Conservation (phyloP, 1,140 invertebrate species). For the Solen grandis region DNA sequence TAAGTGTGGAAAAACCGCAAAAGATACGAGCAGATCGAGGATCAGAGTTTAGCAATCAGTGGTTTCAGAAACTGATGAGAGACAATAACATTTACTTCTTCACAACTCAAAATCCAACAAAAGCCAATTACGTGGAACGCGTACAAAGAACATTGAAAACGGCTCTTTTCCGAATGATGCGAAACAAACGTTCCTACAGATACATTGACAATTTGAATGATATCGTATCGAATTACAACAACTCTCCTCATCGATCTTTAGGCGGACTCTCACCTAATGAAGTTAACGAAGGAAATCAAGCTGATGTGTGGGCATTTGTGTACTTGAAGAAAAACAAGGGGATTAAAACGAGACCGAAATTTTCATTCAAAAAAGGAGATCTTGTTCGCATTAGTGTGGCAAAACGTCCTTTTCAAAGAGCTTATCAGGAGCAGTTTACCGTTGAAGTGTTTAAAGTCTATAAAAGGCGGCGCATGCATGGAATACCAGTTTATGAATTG, state of each 20-base stretch:
- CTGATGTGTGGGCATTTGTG: neutral
- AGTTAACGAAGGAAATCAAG: neutral
- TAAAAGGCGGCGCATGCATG: neutral
- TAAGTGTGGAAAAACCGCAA: neutral
- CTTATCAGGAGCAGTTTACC: neutral
- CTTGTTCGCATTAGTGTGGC: neutral
- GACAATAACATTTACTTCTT: slow-evolving; percentile 42
- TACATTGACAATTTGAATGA: neutral
- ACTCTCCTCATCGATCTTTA: neutral
- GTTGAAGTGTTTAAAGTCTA: too few species aligned
- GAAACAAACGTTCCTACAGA: neutral
- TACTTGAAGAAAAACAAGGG: neutral
- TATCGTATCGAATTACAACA: neutral
- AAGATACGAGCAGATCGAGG: slow-evolving; percentile 43
- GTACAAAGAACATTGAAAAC: slow-evolving; percentile 47
- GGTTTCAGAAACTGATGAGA: slow-evolving; percentile 27
- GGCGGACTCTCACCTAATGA: neutral
- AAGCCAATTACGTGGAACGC: slow-evolving; percentile 47
- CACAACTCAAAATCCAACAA: slow-evolving; percentile 42
- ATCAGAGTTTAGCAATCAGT: slow-evolving; percentile 30
- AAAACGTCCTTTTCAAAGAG: neutral
- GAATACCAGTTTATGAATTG: slow-evolving; percentile 24
- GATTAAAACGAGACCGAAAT: neutral
- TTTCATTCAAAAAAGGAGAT: neutral
- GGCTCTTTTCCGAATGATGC: slow-evolving; percentile 31